Base-by-base conservation (phyloP, 2,888 invertebrate species). In the Sturmia bella region DNA sequence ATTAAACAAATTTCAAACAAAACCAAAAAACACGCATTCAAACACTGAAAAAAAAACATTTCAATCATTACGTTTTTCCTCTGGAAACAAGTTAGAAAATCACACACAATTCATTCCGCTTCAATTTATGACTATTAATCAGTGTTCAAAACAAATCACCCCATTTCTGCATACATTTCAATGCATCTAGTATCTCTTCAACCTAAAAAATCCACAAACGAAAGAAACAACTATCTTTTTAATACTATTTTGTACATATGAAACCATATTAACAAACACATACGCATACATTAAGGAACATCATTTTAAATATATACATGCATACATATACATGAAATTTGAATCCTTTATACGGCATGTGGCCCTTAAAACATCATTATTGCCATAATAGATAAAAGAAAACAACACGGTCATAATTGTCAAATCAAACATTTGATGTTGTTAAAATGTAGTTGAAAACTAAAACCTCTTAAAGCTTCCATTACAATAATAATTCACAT, bases 1-100 rank as follows among this genome's bases (percentile, higher is more conserved):
- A 69, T 48, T 66, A 52, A 83, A 77, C 73, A 75, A 81, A 74
- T 48, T 64, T 37, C 32, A 32, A 32, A 32, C 32, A 9, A 70
- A 73, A 76, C 24, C 24, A 68, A 52, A 61, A 59, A 45, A 61
- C 56, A 64, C 48, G 12, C 52, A 50, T 69, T 39, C 9, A 43
- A 45, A 69, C 61, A 69, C 54, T 54, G 50, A 41, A 66, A 57
- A 63, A 41, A 27, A 59, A 59, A 19, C 27, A 43, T 63, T 43
- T 61, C 45, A 52, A 15, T 59, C 74, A 80, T 37, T 37, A 32
- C 54, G 50, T 48, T 39, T 11, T 54, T 54, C 68, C 61, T 76
- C 5, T 12, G 21, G 43, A 39, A 21, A 32, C 3, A 32, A 1
- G 17, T 43, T 57, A 41, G 17, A 2, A 57, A 6, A 59, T n/a